Base-by-base conservation (phyloP, 2,888 invertebrate species). In the Chloroclysta siterata region DNA sequence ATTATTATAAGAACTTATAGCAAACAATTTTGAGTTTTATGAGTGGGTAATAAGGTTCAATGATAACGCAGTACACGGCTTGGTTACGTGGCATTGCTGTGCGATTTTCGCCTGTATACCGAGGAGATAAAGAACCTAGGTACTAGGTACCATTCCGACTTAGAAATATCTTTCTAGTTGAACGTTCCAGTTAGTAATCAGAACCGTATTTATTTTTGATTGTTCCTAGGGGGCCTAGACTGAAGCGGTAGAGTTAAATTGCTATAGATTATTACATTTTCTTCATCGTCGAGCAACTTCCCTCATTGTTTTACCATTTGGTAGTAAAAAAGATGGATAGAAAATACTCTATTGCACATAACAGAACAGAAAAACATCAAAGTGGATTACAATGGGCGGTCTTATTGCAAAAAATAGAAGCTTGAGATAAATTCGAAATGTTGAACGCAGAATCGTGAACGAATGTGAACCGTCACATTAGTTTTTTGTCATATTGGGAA, bases 21-120 rank as follows among this genome's bases (percentile, higher is more conserved):
- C 54, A 58, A 65, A 36, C 58, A 58, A 51, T 61, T 61, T 60
- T 50, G 41, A 50, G 14, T 51, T 61, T 58, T 65, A 61, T 61
- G 33, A 57, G 50, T 22, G 14, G 44, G 53, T 60, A 47, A 60
- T 57, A 60, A 54, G 60, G 53, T 48, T 48, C 53, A 42, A 7
- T 46, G 46, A 55, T 41, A 48, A 54, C 48, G n/a, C 33, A 22
- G 28, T n/a, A 47, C 36, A 6, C 10, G 15, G 14, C 15, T 52
- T 15, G 52, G 10, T 28, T n/a, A 44, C 17, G 11, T 52, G 51
- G 15, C 7, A 11, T 39, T 44, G 39, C 22, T 15, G 28, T 39
- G 36, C 11, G 53, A 41, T 53, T 52, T 33, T 44, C 8, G 58
- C 47, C 22, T 46, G 41, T 57, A 42, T 57, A 2, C 15, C 10